phyloP scores from a whole-genome alignment of 2,888 invertebrate species.

The Acanthacorydalis orientalis region DNA sequence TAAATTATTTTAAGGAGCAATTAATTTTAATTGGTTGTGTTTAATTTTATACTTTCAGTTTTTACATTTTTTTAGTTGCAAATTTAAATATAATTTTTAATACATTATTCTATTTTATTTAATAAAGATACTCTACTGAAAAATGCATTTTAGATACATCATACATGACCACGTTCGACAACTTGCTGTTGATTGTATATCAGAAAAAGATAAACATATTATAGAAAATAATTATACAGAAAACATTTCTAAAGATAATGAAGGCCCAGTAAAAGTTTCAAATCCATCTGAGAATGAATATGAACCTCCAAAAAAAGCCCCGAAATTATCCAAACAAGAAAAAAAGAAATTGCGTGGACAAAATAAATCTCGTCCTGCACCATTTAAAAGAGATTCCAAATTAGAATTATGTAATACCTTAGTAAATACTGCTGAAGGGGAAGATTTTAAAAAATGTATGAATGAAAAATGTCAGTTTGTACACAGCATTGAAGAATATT shows the following conservation, averaged over 20 bases:
- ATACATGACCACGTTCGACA: constrained; percentile 26
- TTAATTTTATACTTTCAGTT: background rate
- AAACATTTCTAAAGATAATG: constrained; percentile 8
- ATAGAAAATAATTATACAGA: constrained; percentile 9
- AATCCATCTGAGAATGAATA: constrained; percentile 9
- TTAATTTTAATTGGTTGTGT: background rate
- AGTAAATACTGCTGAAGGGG: constrained; percentile 31
- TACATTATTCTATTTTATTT: constrained; percentile 7
- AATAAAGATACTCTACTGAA: background rate
- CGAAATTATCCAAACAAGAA: constrained; percentile 17
- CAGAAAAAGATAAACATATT: constrained; percentile 20
- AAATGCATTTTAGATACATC: constrained; percentile 23
- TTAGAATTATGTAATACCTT: constrained; percentile 53
- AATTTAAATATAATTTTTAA: constrained; percentile 4
- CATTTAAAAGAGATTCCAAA: constrained; percentile 39
- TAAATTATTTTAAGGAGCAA: background rate
- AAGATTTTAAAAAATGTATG: constrained; percentile 31
- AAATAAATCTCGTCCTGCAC: constrained; percentile 64
- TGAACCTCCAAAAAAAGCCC: constrained; percentile 23
- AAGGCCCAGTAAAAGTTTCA: constrained; percentile 6
- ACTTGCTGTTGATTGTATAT: constrained; percentile 24
- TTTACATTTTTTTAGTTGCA: background rate
- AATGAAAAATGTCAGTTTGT: constrained; percentile 54
- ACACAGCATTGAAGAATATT: constrained; percentile 58
- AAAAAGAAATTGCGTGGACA: constrained; percentile 43